Evolutionary conservation across 2,888 invertebrate genomes (phyloP).

Genomic region (Lissonota sp.): DNA sequence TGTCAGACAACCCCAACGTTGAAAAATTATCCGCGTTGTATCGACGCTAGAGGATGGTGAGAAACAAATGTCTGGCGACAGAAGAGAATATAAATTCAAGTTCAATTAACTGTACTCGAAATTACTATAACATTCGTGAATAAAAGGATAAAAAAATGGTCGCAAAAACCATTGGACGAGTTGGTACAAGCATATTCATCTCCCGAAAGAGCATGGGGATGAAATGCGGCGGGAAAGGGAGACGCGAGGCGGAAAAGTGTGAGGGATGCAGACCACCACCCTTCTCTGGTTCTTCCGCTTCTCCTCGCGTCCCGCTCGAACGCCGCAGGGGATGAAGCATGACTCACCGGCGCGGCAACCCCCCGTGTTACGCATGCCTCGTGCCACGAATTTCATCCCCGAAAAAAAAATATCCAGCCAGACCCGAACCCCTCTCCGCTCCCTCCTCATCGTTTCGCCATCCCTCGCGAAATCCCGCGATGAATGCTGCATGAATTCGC

Average conservation of each 20-base stretch:
- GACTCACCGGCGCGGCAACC: conserved; percentile 76
- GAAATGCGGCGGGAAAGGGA: conserved; percentile 39
- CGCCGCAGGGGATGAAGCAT: conserved; percentile 78
- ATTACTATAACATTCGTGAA: conserved; percentile 2
- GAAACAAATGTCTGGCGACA: conserved; percentile 31
- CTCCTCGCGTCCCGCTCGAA: conserved; percentile 55
- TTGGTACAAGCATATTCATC: conserved; percentile 2
- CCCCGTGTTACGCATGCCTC: conserved; percentile 70
- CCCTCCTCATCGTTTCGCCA: conserved; percentile 42
- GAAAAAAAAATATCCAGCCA: conserved; percentile 49
- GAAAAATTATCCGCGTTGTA: too few relatives aligned
- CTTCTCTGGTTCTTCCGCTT: conserved; percentile 49
- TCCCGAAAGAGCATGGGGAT: conserved; percentile 29
- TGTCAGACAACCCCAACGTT: too few relatives aligned
- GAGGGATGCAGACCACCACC: conserved; percentile 54
- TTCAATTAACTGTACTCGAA: conserved; percentile 71
- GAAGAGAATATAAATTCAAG: conserved; percentile 74
- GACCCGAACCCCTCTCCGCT: conserved; percentile 49
- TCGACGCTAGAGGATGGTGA: not conserved
- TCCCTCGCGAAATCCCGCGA: conserved; percentile 50
- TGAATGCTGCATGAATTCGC: conserved; percentile 41
- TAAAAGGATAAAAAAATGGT: too few relatives aligned
- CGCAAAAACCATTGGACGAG: conserved; percentile 22
- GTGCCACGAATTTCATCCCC: conserved; percentile 71
- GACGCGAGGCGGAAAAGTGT: conserved; percentile 48